A percentile compares a stretch with the other conserved stretches of the same genome.
These are phyloP conservation scores for Ciconia boyciana DNA, from an alignment of 2,113 vertebrate genomes.

Conservation along the genomic window DNA sequence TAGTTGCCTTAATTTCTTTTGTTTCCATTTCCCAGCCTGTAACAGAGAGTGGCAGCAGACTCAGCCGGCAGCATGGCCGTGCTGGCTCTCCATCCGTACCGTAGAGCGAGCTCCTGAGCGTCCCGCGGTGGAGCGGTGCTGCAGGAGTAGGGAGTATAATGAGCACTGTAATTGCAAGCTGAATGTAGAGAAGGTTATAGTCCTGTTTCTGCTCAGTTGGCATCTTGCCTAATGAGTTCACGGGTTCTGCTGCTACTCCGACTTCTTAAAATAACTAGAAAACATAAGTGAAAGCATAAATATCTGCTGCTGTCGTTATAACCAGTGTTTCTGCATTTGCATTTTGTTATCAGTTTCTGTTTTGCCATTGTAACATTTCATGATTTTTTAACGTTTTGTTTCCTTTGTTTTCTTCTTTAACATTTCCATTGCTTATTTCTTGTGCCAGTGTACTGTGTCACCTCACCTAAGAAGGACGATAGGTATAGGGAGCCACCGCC, in stretches of 20 bases:
- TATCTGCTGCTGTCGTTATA: slow-evolving; percentile 67
- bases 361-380: slow-evolving; percentile 78
- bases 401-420: slow-evolving; percentile 76
- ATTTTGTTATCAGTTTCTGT: slow-evolving; percentile 73
- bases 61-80: fast-evolving
- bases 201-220: not conserved
- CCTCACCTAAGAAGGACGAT: slow-evolving; percentile 93
- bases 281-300: slow-evolving; percentile 3
- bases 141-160: fast-evolving
- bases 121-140: not conserved
- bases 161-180: not conserved
- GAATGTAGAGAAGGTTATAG: not conserved
- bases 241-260: not conserved
- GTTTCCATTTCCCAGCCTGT: not conserved
- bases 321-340: slow-evolving; percentile 68
- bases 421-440: slow-evolving; percentile 78
- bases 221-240: not conserved
- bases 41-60: not conserved
- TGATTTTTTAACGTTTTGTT: slow-evolving; percentile 74
- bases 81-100: not conserved
- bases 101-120: not conserved
- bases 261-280: not conserved
- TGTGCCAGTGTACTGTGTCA: slow-evolving; percentile 96
- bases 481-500: slow-evolving; percentile 95
- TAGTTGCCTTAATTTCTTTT: not conserved